Base-by-base conservation (phyloP, 2,888 invertebrate genomes). In the Slavum lentiscoides region DNA sequence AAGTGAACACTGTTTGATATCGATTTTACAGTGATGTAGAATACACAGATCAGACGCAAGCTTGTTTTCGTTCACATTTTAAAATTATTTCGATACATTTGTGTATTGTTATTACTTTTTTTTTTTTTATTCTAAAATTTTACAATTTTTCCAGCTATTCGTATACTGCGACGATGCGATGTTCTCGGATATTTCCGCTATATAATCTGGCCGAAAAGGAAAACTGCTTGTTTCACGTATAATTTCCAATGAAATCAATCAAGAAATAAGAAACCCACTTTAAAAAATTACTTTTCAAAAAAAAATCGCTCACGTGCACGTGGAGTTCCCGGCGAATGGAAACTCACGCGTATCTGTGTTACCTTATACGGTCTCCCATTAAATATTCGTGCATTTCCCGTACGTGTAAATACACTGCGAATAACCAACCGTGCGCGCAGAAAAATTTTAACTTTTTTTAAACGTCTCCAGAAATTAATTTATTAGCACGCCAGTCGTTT, bases 401-500 rank as follows among this genome's bases (percentile, higher is more conserved):
- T 58, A 39, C 55, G 30, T 72, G 43, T 58, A 75, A 75, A 75
- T 75, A 59, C 67, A 67, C 49, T 43, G 66, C 58, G 4, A 30
- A 30, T 23, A 75, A 43, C 55, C 19, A 39, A 74, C 43, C 58
- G 53, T 37, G 13, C 43, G 2, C 9, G 19, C 2, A 75, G 43
- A 75, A 75, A 67, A 67, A 59, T 43, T 58, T 58, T 59, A 5
- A 58, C 30, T 39, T 58, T 67, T 67, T 59, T 59, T 43, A 39
- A 68, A 67, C 67, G 15, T 58, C 30, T 23, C 58, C 13, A 23
- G 30, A 67, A 75, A 39, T 67, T 58, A 67, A 67, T 67, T 67
- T 43, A 59, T 59, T 43, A 59, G 43, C 13, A 59, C 23, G 43
- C 8, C 13, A 43, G 17, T 1, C 23, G 17, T 9, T 74, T 43